phyloP scores from a whole-genome alignment of 2,888 invertebrate species.

The Ctena decussata region DNA sequence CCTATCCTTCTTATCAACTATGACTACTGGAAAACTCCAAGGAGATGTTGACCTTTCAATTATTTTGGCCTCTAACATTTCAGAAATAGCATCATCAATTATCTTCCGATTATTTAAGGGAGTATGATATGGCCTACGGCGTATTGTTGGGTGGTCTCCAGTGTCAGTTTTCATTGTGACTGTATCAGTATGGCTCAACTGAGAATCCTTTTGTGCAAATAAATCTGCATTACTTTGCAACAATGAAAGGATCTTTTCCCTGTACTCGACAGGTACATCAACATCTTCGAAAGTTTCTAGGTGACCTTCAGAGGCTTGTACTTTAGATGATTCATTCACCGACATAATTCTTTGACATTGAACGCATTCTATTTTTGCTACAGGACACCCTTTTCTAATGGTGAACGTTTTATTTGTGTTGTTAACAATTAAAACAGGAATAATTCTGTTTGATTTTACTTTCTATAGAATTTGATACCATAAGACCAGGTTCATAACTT shows the following conservation, averaged over 20 bases:
- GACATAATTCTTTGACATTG: not conserved
- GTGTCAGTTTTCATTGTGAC: slow-evolving; percentile 37
- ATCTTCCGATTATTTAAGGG: slow-evolving; percentile 30
- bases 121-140: slow-evolving; percentile 21
- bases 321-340: not conserved
- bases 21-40: slow-evolving; percentile 51
- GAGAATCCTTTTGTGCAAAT: slow-evolving; percentile 43
- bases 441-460: not conserved
- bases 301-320: not conserved
- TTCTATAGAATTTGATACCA: slow-evolving; percentile 3
- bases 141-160: slow-evolving; percentile 21
- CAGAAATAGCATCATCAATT: slow-evolving; percentile 38
- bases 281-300: slow-evolving; percentile 7
- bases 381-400: not conserved
- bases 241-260: slow-evolving; percentile 8
- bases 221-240: slow-evolving; percentile 29
- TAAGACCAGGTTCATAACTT: slow-evolving; percentile 9
- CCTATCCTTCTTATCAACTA: slow-evolving; percentile 37
- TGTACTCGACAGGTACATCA: slow-evolving; percentile 9
- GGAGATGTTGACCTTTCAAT: slow-evolving; percentile 24
- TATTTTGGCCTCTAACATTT: slow-evolving; percentile 37
- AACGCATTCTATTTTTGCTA: slow-evolving; percentile 3
- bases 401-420: slow-evolving; percentile 17
- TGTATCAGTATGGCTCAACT: slow-evolving; percentile 37
- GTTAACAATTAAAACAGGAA: slow-evolving; percentile 21